A percentile compares a stretch with the other conserved stretches of the same genome.
Conservation (phyloP, 1,140 invertebrate genomes). For the Anastatus disparis region DNA sequence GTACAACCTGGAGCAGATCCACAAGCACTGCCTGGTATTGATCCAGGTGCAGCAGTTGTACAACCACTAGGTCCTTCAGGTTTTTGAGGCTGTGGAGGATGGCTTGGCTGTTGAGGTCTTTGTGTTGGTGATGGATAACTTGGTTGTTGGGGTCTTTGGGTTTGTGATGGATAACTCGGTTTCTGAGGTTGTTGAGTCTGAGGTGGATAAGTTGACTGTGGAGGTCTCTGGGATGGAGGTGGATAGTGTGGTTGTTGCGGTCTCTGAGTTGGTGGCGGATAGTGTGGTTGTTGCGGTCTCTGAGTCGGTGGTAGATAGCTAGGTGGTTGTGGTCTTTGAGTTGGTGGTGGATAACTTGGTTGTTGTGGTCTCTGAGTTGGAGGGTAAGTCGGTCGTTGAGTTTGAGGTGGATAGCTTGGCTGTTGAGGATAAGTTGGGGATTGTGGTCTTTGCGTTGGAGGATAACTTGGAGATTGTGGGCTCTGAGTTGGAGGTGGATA, state of each 20-base stretch:
- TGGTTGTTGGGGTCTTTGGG: constrained; percentile 3
- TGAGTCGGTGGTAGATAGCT: background rate
- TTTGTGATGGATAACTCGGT: background rate
- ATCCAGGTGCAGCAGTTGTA: no score
- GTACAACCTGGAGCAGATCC: constrained; percentile 52
- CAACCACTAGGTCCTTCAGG: background rate
- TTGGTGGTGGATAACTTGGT: background rate
- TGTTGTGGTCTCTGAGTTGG: background rate
- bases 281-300: background rate
- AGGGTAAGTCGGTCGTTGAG: background rate
- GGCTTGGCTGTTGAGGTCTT: background rate
- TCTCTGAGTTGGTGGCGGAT: background rate
- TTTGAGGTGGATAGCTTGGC: constrained; percentile 9
- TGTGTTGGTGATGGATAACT: background rate
- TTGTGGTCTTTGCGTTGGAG: background rate
- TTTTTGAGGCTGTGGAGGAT: background rate
- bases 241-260: constrained; percentile 8
- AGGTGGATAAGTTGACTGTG: background rate
- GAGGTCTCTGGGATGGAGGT: background rate
- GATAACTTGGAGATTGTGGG: background rate
- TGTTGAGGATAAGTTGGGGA: background rate
- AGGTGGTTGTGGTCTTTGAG: background rate
- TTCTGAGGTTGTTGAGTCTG: background rate
- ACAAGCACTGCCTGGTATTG: background rate
- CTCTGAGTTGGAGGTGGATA: background rate